Percentiles rank a stretch among this genome's conserved stretches.
These are phyloP conservation scores for Camptogramma bilineatum DNA, from an alignment of 2,888 invertebrate genomes.

Conservation along the genomic window DNA sequence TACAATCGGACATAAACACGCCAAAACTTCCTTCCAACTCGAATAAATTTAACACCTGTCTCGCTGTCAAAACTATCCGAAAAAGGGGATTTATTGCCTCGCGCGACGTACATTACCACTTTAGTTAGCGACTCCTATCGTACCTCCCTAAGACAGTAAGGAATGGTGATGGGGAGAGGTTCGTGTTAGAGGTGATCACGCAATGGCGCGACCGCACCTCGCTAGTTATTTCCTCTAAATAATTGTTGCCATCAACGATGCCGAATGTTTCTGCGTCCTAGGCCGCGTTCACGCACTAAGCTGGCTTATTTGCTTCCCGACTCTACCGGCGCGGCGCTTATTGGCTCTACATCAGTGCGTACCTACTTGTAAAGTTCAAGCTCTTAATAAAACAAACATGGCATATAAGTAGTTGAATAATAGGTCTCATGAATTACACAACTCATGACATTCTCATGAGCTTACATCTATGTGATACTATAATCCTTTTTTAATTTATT, in stretches of 20 bases:
- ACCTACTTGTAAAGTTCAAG: too few relatives aligned
- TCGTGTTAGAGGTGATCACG: conserved; percentile 52
- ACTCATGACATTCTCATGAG: too few relatives aligned
- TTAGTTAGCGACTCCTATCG: conserved; percentile 43
- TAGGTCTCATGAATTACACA: too few relatives aligned
- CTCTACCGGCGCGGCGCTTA: not conserved
- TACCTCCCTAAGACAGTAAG: conserved; percentile 45
- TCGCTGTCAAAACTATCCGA: conserved; percentile 59
- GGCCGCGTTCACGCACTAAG: conserved; percentile 7
- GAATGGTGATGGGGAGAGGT: conserved; percentile 47
- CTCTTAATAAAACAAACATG: too few relatives aligned
- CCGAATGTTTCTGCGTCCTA: conserved; percentile 49
- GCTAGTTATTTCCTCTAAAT: conserved; percentile 68
- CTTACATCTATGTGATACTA: too few relatives aligned
- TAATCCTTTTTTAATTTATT: too few relatives aligned
- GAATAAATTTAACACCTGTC: conserved; percentile 77
- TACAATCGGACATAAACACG: conserved; percentile 67
- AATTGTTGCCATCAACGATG: conserved; percentile 68
- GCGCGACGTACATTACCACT: conserved; percentile 55
- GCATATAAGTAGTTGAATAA: too few relatives aligned
- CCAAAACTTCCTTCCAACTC: conserved; percentile 56
- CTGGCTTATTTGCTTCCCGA: not conserved
- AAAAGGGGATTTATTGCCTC: conserved; percentile 44
- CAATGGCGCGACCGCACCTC: conserved; percentile 53
- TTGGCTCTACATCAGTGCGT: not conserved